phyloP scores from a whole-genome alignment of 2,888 invertebrate genomes.

The Ophonus ardosiacus region DNA sequence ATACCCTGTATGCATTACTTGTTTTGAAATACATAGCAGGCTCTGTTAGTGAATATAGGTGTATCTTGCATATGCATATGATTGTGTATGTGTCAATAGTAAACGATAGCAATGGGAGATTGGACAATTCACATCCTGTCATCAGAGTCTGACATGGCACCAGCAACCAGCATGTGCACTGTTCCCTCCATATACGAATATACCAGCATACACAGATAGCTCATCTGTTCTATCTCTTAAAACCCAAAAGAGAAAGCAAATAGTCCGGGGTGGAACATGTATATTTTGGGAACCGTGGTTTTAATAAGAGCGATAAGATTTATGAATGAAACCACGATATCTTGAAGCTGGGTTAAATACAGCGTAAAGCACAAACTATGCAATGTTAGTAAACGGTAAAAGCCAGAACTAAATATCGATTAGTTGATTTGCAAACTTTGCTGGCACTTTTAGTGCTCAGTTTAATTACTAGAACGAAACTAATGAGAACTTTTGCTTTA shows the following conservation, averaged over 20 bases:
- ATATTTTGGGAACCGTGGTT: background rate
- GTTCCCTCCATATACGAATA: background rate
- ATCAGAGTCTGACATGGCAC: background rate
- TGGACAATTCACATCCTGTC: background rate
- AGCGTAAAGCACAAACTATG: background rate
- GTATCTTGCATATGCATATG: background rate
- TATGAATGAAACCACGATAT: constrained; percentile 10
- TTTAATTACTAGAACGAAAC: constrained; percentile 27
- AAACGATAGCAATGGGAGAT: constrained; percentile 3
- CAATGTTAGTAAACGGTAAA: constrained; percentile 7
- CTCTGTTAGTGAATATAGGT: background rate
- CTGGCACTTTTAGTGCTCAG: constrained; percentile 19
- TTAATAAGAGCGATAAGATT: background rate
- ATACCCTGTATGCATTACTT: no score
- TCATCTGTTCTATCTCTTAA: background rate
- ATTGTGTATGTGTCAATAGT: background rate
- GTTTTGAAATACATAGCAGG: no score
- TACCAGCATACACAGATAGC: background rate
- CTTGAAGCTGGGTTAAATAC: background rate
- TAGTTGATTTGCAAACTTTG: constrained; percentile 35
- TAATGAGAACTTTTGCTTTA: constrained; percentile 4
- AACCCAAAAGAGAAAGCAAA: no score
- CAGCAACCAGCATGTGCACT: background rate
- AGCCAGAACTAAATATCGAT: constrained; percentile 37
- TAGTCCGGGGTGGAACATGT: no score